A percentile compares a stretch with the other conserved stretches of the same genome.
These are phyloP conservation scores for Saguinus imperator DNA, from an alignment of 2,113 vertebrate genomes.

Conservation along the genomic window DNA sequence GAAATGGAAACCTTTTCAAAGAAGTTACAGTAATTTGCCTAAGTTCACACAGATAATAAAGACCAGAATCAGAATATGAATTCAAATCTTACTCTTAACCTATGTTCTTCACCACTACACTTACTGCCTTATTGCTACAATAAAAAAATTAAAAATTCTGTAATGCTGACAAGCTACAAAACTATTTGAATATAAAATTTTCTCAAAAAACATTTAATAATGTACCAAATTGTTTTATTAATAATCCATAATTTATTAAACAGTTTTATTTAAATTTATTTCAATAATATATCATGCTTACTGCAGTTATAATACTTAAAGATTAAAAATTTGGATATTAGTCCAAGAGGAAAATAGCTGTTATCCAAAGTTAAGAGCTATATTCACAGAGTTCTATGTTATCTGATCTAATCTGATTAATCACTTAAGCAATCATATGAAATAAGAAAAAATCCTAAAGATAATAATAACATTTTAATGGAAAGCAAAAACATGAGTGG, in stretches of 20 bases:
- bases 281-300: slow-evolving; percentile 22
- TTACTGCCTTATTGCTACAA: neutral
- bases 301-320: neutral
- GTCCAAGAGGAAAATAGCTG: neutral
- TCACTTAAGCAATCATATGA: neutral
- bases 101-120: neutral
- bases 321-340: neutral
- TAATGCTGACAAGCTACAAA: slow-evolving; percentile 2
- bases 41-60: slow-evolving; percentile 24
- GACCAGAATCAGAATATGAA: neutral
- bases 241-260: neutral
- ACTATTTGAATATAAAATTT: neutral
- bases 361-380: slow-evolving; percentile 29
- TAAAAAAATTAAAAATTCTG: slow-evolving; percentile 18
- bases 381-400: neutral
- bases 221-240: neutral
- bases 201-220: neutral
- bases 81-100: slow-evolving; percentile 20
- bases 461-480: slow-evolving; percentile 3
- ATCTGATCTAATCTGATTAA: slow-evolving; percentile 11
- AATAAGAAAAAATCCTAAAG: slow-evolving; percentile 24
- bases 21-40: neutral
- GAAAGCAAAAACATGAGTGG: slow-evolving; percentile 8
- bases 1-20: slow-evolving; percentile 22
- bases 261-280: slow-evolving; percentile 21